Conservation (phyloP, 2,797 vertebrate species). For the Bradypus variegatus region DNA sequence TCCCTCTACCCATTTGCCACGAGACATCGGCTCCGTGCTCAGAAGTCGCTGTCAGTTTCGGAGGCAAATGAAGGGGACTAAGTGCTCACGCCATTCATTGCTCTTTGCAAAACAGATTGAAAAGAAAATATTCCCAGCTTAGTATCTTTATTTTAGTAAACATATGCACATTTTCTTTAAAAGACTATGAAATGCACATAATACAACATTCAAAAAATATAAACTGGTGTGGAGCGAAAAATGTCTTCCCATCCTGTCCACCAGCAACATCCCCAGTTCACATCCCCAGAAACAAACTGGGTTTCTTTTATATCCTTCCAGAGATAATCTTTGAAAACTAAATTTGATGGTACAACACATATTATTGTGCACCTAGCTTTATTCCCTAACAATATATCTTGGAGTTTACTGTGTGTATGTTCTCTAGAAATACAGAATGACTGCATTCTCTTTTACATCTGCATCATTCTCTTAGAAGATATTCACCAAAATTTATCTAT, state of each 20-base stretch:
- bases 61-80: not conserved
- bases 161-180: not conserved
- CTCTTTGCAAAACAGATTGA: not conserved
- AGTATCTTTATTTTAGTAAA: not conserved
- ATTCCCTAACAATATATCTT: not conserved
- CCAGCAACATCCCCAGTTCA: not conserved
- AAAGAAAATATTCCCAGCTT: not conserved
- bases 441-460: not conserved
- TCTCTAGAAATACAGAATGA: not conserved
- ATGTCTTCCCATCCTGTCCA: not conserved
- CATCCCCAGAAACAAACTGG: not conserved
- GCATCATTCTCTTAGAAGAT: not conserved
- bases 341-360: not conserved
- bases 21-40: accelerated
- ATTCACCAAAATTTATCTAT: too few relatives aligned
- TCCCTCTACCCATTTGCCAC: not conserved
- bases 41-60: not conserved
- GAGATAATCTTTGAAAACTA: not conserved
- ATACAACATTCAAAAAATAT: not conserved
- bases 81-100: accelerated
- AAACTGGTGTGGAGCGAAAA: not conserved
- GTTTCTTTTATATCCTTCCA: not conserved
- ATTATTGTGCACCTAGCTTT: not conserved
- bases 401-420: not conserved
- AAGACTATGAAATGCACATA: not conserved